Evolutionary conservation across 2,888 invertebrate species (phyloP), one percentile per base, ranked within the genome.

Genomic region (Blastobasis lacticolella): DNA sequence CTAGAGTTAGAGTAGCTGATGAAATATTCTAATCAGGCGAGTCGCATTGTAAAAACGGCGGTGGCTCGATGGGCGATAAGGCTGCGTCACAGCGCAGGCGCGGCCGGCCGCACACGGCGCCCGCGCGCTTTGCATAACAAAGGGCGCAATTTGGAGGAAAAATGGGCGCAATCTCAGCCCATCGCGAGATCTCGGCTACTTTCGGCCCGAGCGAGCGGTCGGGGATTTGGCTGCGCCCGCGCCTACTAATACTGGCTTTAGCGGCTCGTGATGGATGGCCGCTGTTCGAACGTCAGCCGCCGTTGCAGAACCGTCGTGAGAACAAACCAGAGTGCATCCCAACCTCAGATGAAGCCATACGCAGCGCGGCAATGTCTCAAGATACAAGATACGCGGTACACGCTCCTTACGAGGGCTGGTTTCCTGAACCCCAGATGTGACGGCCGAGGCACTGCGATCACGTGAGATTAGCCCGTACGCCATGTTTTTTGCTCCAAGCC

Each of bases 51-150:
- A 77, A 80, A 78, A 78, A 78, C 69, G 69, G 71, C 69, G 71
- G 69, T 66, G 66, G 59, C 44, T 72, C 70, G 80, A 81, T 84
- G 79, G 54, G 64, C 75, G 86, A 87, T 87, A 87, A 82, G 71
- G 68, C 69, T 53, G 73, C 73, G 82, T 81, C 78, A 79, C 82
- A 23, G 23, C 23, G 78, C 79, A 73, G 74, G 67, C 61, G 53
- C 53, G 49, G 66, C 73, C 68, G 82, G 73, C 87, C 87, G 86
- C 87, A 88, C 87, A 88, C 86, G 78, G 86, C 78, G 86, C 76
- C 67, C 71, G 75, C 81, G 80, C 84, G 81, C 85, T 87, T 86
- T 86, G 87, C 87, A 86, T 87, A 83, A 88, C 86, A 88, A 88
- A 87, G 81, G 78, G 74, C 74, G 84, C 85, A 88, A 86, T 88